Evolutionary conservation across 2,113 vertebrate species (phyloP).

Genomic region (Symphodus melops): DNA sequence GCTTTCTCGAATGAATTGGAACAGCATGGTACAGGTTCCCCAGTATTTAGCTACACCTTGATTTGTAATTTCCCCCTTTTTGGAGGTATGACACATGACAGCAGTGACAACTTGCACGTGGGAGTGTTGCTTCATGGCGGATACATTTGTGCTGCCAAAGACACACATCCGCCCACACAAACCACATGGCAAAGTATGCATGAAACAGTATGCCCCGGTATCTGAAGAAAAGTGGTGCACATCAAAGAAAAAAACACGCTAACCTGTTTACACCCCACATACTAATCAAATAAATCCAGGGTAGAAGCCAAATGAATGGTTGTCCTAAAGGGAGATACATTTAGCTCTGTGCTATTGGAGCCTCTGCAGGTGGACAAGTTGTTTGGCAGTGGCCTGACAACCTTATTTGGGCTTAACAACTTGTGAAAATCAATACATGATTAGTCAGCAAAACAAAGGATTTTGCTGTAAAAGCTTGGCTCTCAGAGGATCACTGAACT

Average conservation of each 20-base stretch:
- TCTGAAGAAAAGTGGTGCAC: slow-evolving; percentile 25
- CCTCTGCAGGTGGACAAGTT: slow-evolving; percentile 51
- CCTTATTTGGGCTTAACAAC: slow-evolving; percentile 76
- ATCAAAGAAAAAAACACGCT: not conserved
- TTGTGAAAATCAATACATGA: slow-evolving; percentile 80
- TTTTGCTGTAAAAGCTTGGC: slow-evolving; percentile 78
- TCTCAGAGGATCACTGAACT: slow-evolving; percentile 66
- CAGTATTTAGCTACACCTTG: slow-evolving; percentile 21
- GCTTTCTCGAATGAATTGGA: slow-evolving; percentile 19
- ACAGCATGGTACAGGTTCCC: slow-evolving; percentile 26
- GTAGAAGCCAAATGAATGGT: slow-evolving; percentile 21
- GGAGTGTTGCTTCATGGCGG: slow-evolving; percentile 42
- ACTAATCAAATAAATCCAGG: slow-evolving; percentile 20
- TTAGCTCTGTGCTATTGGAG: slow-evolving; percentile 33
- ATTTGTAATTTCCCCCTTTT: slow-evolving; percentile 39
- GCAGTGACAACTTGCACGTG: slow-evolving; percentile 43
- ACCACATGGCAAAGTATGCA: slow-evolving; percentile 39
- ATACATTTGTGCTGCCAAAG: slow-evolving; percentile 40
- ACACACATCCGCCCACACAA: slow-evolving; percentile 50
- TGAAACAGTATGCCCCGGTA: slow-evolving; percentile 10
- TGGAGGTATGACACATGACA: slow-evolving; percentile 29
- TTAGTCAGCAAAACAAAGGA: slow-evolving; percentile 84
- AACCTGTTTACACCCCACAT: not conserved
- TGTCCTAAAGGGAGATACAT: slow-evolving; percentile 8
- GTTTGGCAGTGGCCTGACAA: slow-evolving; percentile 64